These are phyloP conservation scores for Melanargia galathea DNA, from an alignment of 2,888 invertebrate species.

Conservation along the genomic window DNA sequence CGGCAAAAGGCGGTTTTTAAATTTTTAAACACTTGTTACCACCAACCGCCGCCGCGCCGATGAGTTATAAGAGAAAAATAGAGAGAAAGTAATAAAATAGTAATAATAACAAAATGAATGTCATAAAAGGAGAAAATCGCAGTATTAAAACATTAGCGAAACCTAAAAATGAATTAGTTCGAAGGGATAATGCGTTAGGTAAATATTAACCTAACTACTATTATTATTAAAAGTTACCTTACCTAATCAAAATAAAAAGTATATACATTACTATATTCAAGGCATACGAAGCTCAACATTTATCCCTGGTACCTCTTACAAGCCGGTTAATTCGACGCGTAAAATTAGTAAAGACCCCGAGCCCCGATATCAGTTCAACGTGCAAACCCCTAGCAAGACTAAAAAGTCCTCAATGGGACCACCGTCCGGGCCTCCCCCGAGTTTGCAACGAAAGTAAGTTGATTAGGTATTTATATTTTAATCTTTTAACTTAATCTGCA, in stretches of 20 bases:
- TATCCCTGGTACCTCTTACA: slow-evolving; percentile 49
- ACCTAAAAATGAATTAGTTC: slow-evolving; percentile 59
- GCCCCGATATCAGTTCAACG: slow-evolving; percentile 66
- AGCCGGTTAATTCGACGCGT: slow-evolving; percentile 44
- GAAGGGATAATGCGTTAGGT: slow-evolving; percentile 62
- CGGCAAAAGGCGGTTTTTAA: slow-evolving; percentile 3
- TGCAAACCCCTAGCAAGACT: slow-evolving; percentile 45
- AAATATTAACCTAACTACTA: slow-evolving; percentile 20
- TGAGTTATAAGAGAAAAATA: too few species aligned
- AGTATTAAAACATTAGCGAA: slow-evolving; percentile 46
- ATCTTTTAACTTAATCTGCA: too few species aligned
- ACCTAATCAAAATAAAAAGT: too few species aligned
- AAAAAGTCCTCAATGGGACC: slow-evolving; percentile 67
- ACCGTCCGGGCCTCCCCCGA: slow-evolving; percentile 58
- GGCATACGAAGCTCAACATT: slow-evolving; percentile 60
- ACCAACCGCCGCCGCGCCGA: too few species aligned
- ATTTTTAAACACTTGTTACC: background rate
- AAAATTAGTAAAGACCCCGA: slow-evolving; percentile 53
- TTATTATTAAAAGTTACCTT: too few species aligned
- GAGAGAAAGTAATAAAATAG: background rate
- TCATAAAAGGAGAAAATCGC: slow-evolving; percentile 61
- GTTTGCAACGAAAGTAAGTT: slow-evolving; percentile 63
- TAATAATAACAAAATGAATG: slow-evolving; percentile 59
- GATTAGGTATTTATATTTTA: too few species aligned
- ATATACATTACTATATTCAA: slow-evolving; percentile 36